These are phyloP conservation scores for Stenoptilia bipunctidactyla DNA, from an alignment of 2,888 invertebrate species.

Conservation along the genomic window DNA sequence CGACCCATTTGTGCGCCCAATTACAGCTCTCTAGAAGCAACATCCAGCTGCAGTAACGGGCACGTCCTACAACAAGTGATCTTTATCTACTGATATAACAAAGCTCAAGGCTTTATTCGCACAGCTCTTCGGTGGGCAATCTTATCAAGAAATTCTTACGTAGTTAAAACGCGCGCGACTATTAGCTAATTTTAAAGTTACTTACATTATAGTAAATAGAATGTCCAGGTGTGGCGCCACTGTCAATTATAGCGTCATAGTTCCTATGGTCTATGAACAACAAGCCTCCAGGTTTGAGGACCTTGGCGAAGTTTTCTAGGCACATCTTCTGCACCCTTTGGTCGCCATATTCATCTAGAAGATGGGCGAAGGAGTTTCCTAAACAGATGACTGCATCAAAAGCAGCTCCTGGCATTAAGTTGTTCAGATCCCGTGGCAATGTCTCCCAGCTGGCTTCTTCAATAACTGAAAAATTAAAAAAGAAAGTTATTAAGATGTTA, in stretches of 20 bases:
- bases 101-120: too few species aligned
- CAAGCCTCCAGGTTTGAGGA: slow-evolving; percentile 87
- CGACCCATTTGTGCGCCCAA: too few species aligned
- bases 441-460: slow-evolving; percentile 94
- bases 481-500: not conserved
- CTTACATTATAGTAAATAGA: slow-evolving; percentile 92
- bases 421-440: slow-evolving; percentile 78
- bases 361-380: slow-evolving; percentile 92
- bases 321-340: slow-evolving; percentile 85
- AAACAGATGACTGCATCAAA: slow-evolving; percentile 93
- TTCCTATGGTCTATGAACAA: slow-evolving; percentile 91
- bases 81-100: too few species aligned
- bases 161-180: too few species aligned
- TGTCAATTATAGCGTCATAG: slow-evolving; percentile 84
- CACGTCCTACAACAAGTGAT: too few species aligned
- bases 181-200: too few species aligned
- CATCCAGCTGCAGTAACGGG: too few species aligned
- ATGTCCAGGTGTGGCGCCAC: slow-evolving; percentile 83
- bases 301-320: slow-evolving; percentile 82
- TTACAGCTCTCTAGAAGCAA: too few species aligned
- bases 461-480: slow-evolving; percentile 73
- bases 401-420: slow-evolving; percentile 70
- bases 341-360: slow-evolving; percentile 84
- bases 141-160: too few species aligned
- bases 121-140: too few species aligned